phyloP scores from a whole-genome alignment of 2,888 invertebrate genomes.

The Scotopteryx bipunctaria region DNA sequence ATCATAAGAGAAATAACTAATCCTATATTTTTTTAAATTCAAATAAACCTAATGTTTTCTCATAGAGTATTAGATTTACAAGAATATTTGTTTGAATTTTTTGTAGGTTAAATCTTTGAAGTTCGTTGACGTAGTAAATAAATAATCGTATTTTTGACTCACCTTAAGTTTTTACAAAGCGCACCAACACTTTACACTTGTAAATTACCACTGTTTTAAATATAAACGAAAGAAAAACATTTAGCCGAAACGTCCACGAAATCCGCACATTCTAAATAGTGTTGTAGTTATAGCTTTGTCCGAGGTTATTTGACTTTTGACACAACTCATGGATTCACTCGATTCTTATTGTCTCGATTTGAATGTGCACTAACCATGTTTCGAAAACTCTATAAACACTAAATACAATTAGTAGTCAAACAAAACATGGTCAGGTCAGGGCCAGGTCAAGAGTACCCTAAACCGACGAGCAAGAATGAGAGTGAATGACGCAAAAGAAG shows the following conservation, averaged over 20 bases:
- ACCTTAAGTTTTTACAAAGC: constrained; percentile 53
- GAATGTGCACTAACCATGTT: no score
- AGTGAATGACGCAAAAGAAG: no score
- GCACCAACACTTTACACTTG: constrained; percentile 63
- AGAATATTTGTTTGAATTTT: constrained; percentile 20
- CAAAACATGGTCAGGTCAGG: no score
- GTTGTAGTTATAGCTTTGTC: constrained; percentile 30
- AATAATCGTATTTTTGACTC: constrained; percentile 41
- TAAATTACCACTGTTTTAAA: constrained; percentile 76
- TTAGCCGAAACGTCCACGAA: constrained; percentile 56
- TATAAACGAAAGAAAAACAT: constrained; percentile 74
- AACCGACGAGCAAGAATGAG: no score
- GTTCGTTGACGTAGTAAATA: not conserved
- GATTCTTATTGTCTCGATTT: no score
- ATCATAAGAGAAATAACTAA: not conserved
- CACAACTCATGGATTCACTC: not conserved
- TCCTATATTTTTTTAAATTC: not conserved
- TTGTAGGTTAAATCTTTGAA: constrained; percentile 27
- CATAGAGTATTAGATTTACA: not conserved
- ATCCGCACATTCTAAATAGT: constrained; percentile 52
- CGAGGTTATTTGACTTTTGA: no score
- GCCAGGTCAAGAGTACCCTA: no score
- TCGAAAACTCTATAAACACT: no score
- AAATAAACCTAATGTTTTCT: constrained; percentile 10
- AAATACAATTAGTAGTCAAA: no score